A percentile compares a stretch with the other conserved stretches of the same genome.
Conservation (phyloP, 1,140 invertebrate species). For the Penaeus chinensis region DNA sequence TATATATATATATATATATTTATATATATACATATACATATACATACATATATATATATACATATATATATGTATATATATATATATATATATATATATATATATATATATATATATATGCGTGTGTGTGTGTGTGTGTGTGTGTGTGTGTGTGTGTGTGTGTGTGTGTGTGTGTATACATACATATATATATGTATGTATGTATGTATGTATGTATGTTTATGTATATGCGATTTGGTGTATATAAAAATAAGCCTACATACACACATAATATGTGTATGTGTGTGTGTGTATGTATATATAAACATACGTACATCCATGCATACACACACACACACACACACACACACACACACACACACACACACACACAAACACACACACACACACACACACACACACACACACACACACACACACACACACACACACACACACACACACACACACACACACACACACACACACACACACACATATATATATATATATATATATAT, state of each 20-base stretch:
- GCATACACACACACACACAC: neutral
- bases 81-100: neutral
- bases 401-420: neutral
- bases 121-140: conserved; percentile 3
- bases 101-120: neutral
- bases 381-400: neutral
- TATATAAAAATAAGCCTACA: conserved; percentile 23
- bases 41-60: no score
- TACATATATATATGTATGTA: neutral
- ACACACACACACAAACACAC: neutral
- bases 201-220: neutral
- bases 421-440: neutral
- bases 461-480: no score
- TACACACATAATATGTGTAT: conserved; percentile 12
- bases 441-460: neutral
- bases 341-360: neutral
- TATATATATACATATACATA: no score
- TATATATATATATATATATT: no score
- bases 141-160: conserved; percentile 3
- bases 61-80: neutral
- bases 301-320: conserved; percentile 15
- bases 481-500: no score
- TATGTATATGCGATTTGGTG: neutral
- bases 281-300: conserved; percentile 4
- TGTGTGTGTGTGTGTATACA: neutral